Base-by-base conservation (phyloP, 1,140 invertebrate genomes). In the Scaptomyza pallida region DNA sequence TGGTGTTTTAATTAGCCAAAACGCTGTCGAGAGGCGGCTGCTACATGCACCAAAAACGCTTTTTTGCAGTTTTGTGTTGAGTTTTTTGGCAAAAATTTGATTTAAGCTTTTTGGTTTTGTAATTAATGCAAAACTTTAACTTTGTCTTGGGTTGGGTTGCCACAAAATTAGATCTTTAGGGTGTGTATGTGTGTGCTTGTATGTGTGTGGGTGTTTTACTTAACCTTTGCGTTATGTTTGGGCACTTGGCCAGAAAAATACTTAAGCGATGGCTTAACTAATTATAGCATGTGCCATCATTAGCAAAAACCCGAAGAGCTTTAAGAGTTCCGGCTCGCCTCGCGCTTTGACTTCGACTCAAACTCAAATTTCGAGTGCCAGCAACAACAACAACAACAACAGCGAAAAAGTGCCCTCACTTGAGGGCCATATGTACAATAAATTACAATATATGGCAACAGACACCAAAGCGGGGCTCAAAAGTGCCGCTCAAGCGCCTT, bases 1-100 rank as follows among this genome's bases (percentile, higher is more conserved):
- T 82, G 44, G 63, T 65, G 62, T 64, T 88, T 86, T 81, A 86
- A 86, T 88, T 86, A 86, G 65, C 78, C 74, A 74, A 68, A 75
- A 77, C 56, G 59, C 77, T 88, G 70, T 70, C 48, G 75, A 72
- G 75, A 72, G 52, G 52, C 52, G 52, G 35, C 48, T 41, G 59
- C 47, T 62, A 69, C 70, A 73, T 62, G 67, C 69, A 77, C 47
- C 78, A 72, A 81, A 79, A 70, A 26, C 50, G 40, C 51, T 56
- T 50, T 64, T 70, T 70, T 70, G 67, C 72, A 26, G 23, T 54
- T 26, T 30, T 54, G 21, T 26, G n/a, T n/a, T n/a, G n/a, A n/a
- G n/a, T n/a, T n/a, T n/a, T n/a, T n/a, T n/a, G n/a, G n/a, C n/a
- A n/a, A 60, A 50, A 65, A 37, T 33, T 47, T 8, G 26, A 47